phyloP scores from a whole-genome alignment of 2,113 vertebrate genomes.

The Oncorhynchus mykiss region DNA sequence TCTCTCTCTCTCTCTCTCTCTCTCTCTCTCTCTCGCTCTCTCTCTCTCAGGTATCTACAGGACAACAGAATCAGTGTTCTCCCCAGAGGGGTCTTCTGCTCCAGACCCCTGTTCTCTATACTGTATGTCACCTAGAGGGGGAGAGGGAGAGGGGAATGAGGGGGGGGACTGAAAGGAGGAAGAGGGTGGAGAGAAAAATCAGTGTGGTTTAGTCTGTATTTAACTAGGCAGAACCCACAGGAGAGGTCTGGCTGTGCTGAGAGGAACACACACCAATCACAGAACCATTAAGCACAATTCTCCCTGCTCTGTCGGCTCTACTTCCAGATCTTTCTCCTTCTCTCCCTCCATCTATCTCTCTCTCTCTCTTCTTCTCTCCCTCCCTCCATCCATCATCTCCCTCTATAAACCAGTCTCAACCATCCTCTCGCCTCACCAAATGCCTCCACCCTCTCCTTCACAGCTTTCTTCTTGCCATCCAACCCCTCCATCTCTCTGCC shows the following conservation, averaged over 20 bases:
- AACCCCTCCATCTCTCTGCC: slow-evolving; percentile 3
- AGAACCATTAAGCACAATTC: slow-evolving; percentile 67
- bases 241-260: neutral
- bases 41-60: slow-evolving; percentile 72
- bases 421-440: neutral
- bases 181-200: too few relatives aligned
- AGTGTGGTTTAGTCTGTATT: too few relatives aligned
- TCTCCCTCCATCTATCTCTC: slow-evolving; percentile 34
- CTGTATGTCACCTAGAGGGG: slow-evolving; percentile 35
- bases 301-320: slow-evolving; percentile 52
- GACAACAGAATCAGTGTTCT: slow-evolving; percentile 73
- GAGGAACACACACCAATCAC: slow-evolving; percentile 5
- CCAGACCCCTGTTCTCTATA: slow-evolving; percentile 67
- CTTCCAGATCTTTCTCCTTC: slow-evolving; percentile 40
- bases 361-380: slow-evolving; percentile 54
- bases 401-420: slow-evolving; percentile 53
- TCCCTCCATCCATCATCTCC: slow-evolving; percentile 55
- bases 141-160: slow-evolving; percentile 36
- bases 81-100: slow-evolving; percentile 70
- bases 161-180: too few relatives aligned
- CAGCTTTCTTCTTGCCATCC: neutral
- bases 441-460: neutral
- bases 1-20: too few relatives aligned
- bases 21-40: too few relatives aligned
- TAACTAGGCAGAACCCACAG: too few relatives aligned